Conservation (phyloP, 2,113 vertebrate species). For the Tenrec ecaudatus region DNA sequence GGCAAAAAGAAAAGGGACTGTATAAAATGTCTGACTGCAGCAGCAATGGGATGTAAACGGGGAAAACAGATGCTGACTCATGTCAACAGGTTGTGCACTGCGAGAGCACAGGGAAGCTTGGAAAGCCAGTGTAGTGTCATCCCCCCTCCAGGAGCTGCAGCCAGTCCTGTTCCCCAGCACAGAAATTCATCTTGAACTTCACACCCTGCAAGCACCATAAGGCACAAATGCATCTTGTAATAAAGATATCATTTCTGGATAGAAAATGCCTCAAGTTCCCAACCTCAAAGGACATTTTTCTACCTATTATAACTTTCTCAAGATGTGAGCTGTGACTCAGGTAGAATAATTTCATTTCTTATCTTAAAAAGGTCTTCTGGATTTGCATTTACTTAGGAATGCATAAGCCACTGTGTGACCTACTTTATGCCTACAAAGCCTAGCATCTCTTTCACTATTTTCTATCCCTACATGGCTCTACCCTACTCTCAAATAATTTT, state of each 20-base stretch:
- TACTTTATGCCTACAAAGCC: conserved; percentile 3
- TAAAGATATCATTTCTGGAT: conserved; percentile 13
- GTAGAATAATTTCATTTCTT: not conserved
- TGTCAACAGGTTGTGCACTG: not conserved
- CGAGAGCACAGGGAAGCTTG: not conserved
- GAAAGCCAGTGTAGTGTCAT: not conserved
- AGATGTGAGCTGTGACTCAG: not conserved
- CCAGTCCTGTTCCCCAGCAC: not conserved
- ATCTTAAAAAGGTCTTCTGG: conserved; percentile 9
- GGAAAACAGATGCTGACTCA: not conserved
- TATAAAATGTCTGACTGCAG: not conserved
- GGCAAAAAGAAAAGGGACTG: too few relatives aligned
- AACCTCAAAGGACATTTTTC: not conserved
- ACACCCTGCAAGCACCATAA: not conserved
- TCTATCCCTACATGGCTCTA: not conserved
- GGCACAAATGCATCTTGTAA: conserved; percentile 11
- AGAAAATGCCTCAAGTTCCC: not conserved
- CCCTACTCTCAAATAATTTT: not conserved
- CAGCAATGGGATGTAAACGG: not conserved
- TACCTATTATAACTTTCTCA: not conserved
- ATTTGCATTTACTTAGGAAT: not conserved
- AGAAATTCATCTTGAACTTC: conserved; percentile 29
- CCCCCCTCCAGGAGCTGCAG: not conserved
- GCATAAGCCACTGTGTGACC: not conserved
- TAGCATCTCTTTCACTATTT: conserved; percentile 7